Base-by-base conservation (phyloP, 2,113 vertebrate species). In the Leucopsar rothschildi region DNA sequence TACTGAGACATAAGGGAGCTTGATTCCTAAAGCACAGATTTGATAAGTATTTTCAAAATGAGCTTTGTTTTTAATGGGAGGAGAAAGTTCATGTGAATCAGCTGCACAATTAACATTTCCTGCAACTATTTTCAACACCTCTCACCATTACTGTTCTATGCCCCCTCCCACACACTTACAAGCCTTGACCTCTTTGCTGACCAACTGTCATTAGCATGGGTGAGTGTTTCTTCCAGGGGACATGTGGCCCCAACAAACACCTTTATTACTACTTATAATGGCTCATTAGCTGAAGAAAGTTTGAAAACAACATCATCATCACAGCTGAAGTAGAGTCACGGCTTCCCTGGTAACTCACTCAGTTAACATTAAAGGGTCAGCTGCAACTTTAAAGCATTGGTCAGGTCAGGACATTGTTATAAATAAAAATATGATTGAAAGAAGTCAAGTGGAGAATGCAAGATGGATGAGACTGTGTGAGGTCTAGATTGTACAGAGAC, bases 241-340 rank as follows among this genome's bases (percentile, higher is more conserved):
- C 12, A 39, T 3, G 35, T 31, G 22, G 59, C 39, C 61, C 37
- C 22, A 82, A 80, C 18, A 53, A 90, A 84, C 29, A 72, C 72
- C 47, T 91, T 93, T 92, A 93, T 86, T 96, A 86, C 50, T 93
- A 76, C 78, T 94, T 92, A 61, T 82, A 93, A 95, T 1, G 21
- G 86, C 44, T 93, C 84, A 39, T 64, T 53, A 86, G 78, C 77
- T 88, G 81, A 77, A 92, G 55, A 50, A 87, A 84, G 60, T 84
- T 94, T 92, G 76, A 61, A 78, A 78, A 92, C 27, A 87, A 9
- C 25, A 84, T 37, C n/a, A 93, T 44, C 16, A n/a, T 39, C 39
- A 37, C 16, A 89, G 44, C n/a, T 86, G 22, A 82, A 70, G n/a
- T 5, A 52, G 45, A 82, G 52, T 55, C 63, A 52, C 59, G 40